Base-by-base conservation (phyloP, 1,140 invertebrate species). In the Chrysomallon squamiferum region DNA sequence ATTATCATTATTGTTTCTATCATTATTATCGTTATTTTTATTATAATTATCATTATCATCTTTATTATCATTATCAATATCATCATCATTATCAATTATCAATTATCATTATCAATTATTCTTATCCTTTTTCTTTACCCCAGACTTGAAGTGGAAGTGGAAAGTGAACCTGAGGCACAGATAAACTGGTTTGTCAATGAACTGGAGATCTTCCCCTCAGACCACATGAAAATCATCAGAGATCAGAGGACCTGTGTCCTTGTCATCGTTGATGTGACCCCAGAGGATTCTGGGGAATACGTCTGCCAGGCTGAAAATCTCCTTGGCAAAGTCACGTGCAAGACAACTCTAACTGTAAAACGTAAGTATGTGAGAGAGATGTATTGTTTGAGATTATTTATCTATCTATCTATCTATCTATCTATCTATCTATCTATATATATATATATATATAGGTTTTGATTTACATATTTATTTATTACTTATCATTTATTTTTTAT, bases 231-330 rank as follows among this genome's bases (percentile, higher is more conserved):
- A 61, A 63, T 85, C 20, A 66, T 74, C 2, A 63, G 76, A 7
- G 77, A 84, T 6, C 57, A 77, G 7, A 78, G 73, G 20, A 69
- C 71, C 2, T 72, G 67, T 43, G 73, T 77, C 1, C 68, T 86
- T 41, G 61, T 78, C 32, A 82, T 85, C 41, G 65, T 76, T 9
- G 77, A 83, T 61, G 78, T 77, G 4, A 72, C 73, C 18, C 78
- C 77, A 4, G 78, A 82, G 59, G 83, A 86, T 71, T 68, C 73
- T 54, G 84, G 79, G 7, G 80, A 84, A 7, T 86, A 86, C 61
- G 62, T 79, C 9, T 77, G 81, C 68, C 75, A 78, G 47, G 78
- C 78, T n/a, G 74, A 77, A 33, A 86, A 86, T 69, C 68, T 83
- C 25, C 49, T 77, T 25, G 84, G 85, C 18, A 79, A 78, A 9